Conservation (phyloP, 2,888 invertebrate species). For the Tenthredo mesomela region DNA sequence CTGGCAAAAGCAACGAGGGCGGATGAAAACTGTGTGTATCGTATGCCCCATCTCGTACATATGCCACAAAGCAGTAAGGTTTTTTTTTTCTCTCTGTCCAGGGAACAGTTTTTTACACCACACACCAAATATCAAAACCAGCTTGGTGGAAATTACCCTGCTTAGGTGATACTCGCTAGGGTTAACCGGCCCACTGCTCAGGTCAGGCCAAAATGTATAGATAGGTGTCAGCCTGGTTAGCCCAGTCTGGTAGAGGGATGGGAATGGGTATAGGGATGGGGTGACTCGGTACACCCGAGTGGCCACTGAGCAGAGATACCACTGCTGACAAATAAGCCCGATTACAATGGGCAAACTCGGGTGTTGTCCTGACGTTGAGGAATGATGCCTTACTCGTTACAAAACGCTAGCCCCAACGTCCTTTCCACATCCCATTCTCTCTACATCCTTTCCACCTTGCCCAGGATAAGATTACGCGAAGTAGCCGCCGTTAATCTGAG, state of each 20-base stretch:
- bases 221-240: conserved; percentile 41
- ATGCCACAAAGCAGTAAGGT: conserved; percentile 29
- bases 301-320: conserved; percentile 50
- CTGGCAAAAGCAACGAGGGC: background rate
- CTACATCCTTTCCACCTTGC: conserved; percentile 24
- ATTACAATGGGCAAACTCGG: conserved; percentile 53
- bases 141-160: conserved; percentile 29
- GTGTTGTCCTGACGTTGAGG: conserved; percentile 49
- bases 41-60: conserved; percentile 46
- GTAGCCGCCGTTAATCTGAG: conserved; percentile 28
- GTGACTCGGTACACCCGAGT: conserved; percentile 48
- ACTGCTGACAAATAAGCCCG: conserved; percentile 55
- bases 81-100: conserved; percentile 3
- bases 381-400: conserved; percentile 46
- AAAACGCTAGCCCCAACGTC: conserved; percentile 49
- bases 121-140: conserved; percentile 35
- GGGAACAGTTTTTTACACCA: conserved; percentile 30
- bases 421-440: conserved; percentile 21
- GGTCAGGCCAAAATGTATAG: conserved; percentile 26
- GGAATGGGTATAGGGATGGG: conserved; percentile 9
- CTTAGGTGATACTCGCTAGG: conserved; percentile 18
- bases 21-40: conserved; percentile 40
- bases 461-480: conserved; percentile 43
- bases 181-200: background rate
- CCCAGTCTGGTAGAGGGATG: background rate